Conservation (phyloP, 2,113 vertebrate species). For the Trinectes maculatus region DNA sequence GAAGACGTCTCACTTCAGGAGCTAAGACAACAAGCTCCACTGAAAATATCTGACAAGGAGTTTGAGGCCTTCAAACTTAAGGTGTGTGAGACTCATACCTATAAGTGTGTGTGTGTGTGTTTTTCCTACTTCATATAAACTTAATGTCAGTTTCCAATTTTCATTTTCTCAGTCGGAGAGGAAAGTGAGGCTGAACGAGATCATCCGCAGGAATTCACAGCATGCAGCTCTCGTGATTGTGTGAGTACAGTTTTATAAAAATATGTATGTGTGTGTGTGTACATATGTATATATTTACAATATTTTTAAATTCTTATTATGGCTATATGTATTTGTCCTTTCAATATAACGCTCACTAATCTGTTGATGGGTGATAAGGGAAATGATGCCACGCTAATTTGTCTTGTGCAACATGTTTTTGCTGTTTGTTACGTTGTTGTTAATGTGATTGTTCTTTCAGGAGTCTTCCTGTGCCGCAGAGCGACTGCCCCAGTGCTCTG, state of each 20-base stretch:
- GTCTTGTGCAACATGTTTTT: too few species aligned
- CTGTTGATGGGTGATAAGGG: too few species aligned
- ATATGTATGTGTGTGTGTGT: too few species aligned
- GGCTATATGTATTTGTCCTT: too few species aligned
- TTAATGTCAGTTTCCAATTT: background rate
- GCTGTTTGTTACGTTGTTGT: background rate
- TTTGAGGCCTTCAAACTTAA: constrained; percentile 74
- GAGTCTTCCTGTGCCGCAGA: constrained; percentile 77
- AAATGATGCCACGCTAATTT: too few species aligned
- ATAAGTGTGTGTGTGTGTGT: constrained; percentile 52
- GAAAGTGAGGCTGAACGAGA: constrained; percentile 81
- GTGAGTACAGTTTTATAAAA: constrained; percentile 77
- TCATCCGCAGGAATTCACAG: constrained; percentile 79
- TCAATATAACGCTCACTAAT: too few species aligned
- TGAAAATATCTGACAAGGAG: constrained; percentile 77
- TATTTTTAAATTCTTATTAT: too few species aligned
- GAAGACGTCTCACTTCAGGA: constrained; percentile 31
- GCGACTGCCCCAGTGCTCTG: constrained; percentile 74
- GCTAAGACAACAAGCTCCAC: constrained; percentile 50
- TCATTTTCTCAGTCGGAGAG: constrained; percentile 70
- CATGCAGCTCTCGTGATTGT: constrained; percentile 79
- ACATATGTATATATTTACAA: too few species aligned
- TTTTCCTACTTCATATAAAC: background rate
- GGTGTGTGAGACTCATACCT: constrained; percentile 71
- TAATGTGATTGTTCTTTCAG: constrained; percentile 44